Conservation (phyloP, 1,140 invertebrate species). For the Conus betulinus region DNA sequence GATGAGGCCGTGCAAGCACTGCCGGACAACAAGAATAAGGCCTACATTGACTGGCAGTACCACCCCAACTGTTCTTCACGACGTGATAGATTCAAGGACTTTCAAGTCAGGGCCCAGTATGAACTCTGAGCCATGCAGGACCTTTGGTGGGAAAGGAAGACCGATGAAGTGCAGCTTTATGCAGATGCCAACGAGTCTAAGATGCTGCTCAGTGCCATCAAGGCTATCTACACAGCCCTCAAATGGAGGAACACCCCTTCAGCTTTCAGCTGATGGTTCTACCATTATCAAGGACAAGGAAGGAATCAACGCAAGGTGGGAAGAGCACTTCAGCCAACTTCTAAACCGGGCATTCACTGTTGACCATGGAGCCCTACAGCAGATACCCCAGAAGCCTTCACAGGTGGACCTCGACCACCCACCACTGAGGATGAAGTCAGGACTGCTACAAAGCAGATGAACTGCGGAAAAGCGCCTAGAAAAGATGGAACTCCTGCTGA, state of each 20-base stretch:
- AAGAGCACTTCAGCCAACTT: neutral
- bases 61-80: neutral
- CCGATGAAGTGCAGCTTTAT: neutral
- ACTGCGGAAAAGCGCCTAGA: conserved; percentile 25
- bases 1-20: neutral
- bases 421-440: too few relatives aligned
- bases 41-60: neutral
- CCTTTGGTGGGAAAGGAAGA: neutral
- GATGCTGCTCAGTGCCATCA: neutral
- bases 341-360: neutral
- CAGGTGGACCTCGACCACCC: neutral
- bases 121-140: conserved; percentile 18
- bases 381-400: neutral
- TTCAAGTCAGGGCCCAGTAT: neutral
- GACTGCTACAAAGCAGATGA: too few relatives aligned
- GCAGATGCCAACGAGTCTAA: neutral
- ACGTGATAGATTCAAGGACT: neutral
- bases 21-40: neutral
- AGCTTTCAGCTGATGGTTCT: neutral
- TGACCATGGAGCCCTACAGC: neutral
- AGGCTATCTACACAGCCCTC: conserved; percentile 15
- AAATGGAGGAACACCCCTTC: neutral
- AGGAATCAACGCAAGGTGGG: neutral
- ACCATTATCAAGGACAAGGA: conserved; percentile 5
- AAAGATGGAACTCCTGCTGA: conserved; percentile 34